Evolutionary conservation across 2,797 vertebrate genomes (phyloP).

Genomic region (Acanthurus lineatus): DNA sequence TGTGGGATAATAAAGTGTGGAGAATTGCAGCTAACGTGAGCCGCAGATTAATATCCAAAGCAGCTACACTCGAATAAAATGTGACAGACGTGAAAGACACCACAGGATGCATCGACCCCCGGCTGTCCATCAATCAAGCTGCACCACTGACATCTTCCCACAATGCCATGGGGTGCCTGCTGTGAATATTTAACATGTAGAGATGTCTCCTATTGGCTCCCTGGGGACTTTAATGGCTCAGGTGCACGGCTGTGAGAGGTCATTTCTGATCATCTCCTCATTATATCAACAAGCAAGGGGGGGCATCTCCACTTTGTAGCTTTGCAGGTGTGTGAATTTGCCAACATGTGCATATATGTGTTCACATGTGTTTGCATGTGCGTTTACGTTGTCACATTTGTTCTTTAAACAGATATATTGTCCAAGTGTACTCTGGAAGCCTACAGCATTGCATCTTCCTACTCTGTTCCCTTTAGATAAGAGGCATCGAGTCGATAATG

Average conservation of each 20-base stretch:
- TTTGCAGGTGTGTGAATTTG: conserved; percentile 26
- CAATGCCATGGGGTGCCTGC: conserved; percentile 71
- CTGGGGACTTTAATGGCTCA: conserved; percentile 55
- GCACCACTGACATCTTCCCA: conserved; percentile 71
- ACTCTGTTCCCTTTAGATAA: conserved; percentile 65
- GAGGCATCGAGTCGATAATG: conserved; percentile 65
- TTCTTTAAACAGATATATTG: conserved; percentile 50
- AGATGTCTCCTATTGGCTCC: conserved; percentile 63
- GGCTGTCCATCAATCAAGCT: conserved; percentile 81
- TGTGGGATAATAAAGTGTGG: conserved; percentile 62
- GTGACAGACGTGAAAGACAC: conserved; percentile 81
- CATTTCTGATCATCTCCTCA: conserved; percentile 71
- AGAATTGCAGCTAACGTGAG: conserved; percentile 65
- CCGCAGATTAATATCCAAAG: conserved; percentile 67
- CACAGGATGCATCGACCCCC: conserved; percentile 70
- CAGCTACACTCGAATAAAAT: conserved; percentile 69
- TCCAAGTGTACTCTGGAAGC: conserved; percentile 48
- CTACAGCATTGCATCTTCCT: conserved; percentile 53
- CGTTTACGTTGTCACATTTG: conserved; percentile 13
- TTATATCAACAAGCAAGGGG: conserved; percentile 56
- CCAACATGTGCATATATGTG: conserved; percentile 15
- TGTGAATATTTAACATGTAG: conserved; percentile 78
- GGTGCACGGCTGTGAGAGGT: conserved; percentile 72
- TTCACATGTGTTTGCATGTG: conserved; percentile 19
- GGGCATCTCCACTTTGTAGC: background rate